Percentiles rank a stretch among this genome's conserved stretches.
These are phyloP conservation scores for Florisuga fusca DNA, from an alignment of 2,797 vertebrate genomes.

Conservation along the genomic window DNA sequence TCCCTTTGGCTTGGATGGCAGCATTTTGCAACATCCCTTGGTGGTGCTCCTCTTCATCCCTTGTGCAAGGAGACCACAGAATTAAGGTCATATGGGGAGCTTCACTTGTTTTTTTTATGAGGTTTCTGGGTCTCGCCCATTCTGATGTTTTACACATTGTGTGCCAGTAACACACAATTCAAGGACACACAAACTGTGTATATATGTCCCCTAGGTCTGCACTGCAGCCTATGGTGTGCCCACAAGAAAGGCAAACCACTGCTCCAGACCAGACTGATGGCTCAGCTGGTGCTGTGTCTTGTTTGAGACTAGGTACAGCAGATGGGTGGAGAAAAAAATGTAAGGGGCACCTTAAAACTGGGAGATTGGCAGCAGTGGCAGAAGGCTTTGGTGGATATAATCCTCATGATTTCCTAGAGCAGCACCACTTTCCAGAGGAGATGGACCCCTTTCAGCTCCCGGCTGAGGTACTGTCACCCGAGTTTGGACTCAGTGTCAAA, in stretches of 20 bases:
- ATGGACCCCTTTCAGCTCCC: not conserved
- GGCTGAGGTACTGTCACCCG: not conserved
- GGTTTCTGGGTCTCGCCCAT: not conserved
- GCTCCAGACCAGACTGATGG: not conserved
- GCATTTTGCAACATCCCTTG: not conserved
- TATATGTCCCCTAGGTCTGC: not conserved
- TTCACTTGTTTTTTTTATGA: not conserved
- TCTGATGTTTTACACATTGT: accelerated
- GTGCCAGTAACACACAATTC: not conserved
- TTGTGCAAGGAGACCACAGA: not conserved
- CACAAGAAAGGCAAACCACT: not conserved
- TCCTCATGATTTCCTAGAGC: not conserved
- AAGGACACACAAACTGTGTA: accelerated
- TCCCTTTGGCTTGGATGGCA: not conserved
- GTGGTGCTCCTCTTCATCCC: not conserved
- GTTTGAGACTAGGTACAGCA: not conserved
- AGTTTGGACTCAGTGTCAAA: not conserved
- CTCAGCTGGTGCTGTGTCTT: not conserved
- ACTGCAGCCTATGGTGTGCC: not conserved
- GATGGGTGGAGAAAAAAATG: not conserved
- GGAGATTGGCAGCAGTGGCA: not conserved
- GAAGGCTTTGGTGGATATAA: not conserved
- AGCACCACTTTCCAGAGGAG: not conserved
- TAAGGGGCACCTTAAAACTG: not conserved
- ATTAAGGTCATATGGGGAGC: not conserved